A percentile compares a stretch with the other conserved stretches of the same genome.
These are phyloP conservation scores for Neosalanx taihuensis DNA, from an alignment of 2,797 vertebrate genomes.

Conservation along the genomic window DNA sequence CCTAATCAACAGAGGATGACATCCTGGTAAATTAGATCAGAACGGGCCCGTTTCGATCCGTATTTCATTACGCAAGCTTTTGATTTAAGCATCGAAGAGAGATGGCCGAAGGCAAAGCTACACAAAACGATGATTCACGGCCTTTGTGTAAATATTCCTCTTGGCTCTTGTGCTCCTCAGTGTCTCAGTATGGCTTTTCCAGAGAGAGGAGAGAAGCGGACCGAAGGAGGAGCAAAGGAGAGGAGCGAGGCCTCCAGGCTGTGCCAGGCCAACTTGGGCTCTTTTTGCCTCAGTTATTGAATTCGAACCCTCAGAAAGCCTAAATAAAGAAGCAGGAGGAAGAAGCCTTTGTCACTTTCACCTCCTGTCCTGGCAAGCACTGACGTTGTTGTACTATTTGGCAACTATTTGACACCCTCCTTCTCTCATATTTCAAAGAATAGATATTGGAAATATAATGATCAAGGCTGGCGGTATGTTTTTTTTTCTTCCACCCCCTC, in stretches of 20 bases:
- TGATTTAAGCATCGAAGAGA: slow-evolving; percentile 54
- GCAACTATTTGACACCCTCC: background rate
- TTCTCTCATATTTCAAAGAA: no score
- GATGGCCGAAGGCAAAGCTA: slow-evolving; percentile 71
- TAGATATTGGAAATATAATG: no score
- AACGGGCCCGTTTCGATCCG: slow-evolving; percentile 43
- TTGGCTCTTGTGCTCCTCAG: slow-evolving; percentile 70
- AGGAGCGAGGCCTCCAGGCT: background rate
- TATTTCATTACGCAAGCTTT: slow-evolving; percentile 58
- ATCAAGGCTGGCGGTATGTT: no score
- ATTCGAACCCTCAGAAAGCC: no score
- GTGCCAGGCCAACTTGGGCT: no score
- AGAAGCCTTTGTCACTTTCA: no score
- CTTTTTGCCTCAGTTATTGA: no score
- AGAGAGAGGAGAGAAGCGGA: slow-evolving; percentile 59
- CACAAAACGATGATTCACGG: slow-evolving; percentile 75
- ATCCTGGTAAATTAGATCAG: slow-evolving; percentile 30
- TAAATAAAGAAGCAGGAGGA: background rate
- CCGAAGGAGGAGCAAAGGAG: background rate
- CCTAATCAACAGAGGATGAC: slow-evolving; percentile 15
- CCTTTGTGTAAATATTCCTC: slow-evolving; percentile 84
- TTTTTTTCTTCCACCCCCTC: no score
- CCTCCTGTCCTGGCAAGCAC: no score
- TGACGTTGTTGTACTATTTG: slow-evolving; percentile 3
- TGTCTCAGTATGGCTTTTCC: slow-evolving; percentile 75